phyloP scores from a whole-genome alignment of 1,140 invertebrate species.

The Nymphalis io region DNA sequence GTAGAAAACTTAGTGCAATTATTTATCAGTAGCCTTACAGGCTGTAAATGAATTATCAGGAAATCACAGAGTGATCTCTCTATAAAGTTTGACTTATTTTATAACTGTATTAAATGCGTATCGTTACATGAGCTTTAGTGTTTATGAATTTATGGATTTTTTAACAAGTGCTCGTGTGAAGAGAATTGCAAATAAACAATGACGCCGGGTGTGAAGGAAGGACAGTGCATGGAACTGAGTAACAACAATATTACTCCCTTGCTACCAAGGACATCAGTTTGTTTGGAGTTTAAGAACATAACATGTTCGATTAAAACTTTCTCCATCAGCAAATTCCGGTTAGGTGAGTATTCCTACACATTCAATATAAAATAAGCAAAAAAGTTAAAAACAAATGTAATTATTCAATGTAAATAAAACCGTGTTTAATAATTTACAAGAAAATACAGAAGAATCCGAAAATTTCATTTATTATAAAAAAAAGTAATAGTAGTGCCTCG shows the following conservation, averaged over 20 bases:
- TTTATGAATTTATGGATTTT: neutral
- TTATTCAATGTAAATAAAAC: too few species aligned
- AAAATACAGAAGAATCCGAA: too few species aligned
- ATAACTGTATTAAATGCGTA: too few species aligned
- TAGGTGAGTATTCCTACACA: conserved; percentile 61
- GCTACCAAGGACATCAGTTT: conserved; percentile 80
- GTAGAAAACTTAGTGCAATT: conserved; percentile 13
- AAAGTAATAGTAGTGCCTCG: too few species aligned
- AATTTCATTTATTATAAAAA: too few species aligned
- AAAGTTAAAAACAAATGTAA: too few species aligned
- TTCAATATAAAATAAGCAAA: neutral
- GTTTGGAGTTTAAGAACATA: conserved; percentile 86
- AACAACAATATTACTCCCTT: conserved; percentile 74
- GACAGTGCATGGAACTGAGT: conserved; percentile 47
- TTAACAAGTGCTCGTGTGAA: neutral
- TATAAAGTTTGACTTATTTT: neutral
- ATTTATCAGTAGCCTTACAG: neutral
- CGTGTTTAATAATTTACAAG: too few species aligned
- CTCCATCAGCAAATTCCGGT: conserved; percentile 57
- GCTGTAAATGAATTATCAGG: neutral
- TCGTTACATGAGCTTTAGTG: too few species aligned
- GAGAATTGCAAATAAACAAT: conserved; percentile 30
- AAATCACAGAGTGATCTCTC: neutral
- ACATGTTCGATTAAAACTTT: conserved; percentile 82
- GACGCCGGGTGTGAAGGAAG: conserved; percentile 49